phyloP scores from a whole-genome alignment of 1,140 invertebrate genomes.

The Melanaphis sacchari region DNA sequence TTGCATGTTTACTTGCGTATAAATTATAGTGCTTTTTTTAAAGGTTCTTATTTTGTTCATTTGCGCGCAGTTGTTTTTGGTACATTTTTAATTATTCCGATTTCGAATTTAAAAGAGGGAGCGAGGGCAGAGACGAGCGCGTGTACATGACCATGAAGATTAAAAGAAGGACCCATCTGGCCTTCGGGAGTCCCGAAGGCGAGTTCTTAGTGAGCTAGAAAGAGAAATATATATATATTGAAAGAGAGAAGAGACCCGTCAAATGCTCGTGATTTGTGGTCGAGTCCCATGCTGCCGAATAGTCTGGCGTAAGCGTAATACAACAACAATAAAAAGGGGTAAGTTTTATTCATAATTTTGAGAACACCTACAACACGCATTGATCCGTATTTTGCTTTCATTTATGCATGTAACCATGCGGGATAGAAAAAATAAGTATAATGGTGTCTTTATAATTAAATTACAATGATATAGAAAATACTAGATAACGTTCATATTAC shows the following conservation, averaged over 20 bases:
- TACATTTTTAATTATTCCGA: constrained; percentile 49
- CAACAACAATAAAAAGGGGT: constrained; percentile 51
- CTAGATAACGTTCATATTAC: not conserved
- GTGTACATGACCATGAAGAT: constrained; percentile 40
- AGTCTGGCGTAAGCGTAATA: not conserved
- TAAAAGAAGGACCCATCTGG: constrained; percentile 57
- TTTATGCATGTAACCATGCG: not conserved
- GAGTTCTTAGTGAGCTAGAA: constrained; percentile 28
- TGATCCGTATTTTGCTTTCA: not conserved
- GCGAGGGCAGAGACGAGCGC: not conserved
- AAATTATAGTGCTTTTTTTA: not conserved
- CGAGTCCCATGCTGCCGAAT: constrained; percentile 31
- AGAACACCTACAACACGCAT: not conserved
- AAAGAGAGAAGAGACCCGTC: not conserved
- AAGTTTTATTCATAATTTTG: constrained; percentile 26
- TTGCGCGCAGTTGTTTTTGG: constrained; percentile 37
- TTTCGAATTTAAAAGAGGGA: not conserved
- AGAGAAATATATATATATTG: not conserved
- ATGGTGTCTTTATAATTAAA: not conserved
- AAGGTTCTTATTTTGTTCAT: not conserved
- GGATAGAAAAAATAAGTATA: not conserved
- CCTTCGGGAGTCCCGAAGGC: constrained; percentile 20
- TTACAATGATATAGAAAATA: not conserved
- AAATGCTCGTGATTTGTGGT: constrained; percentile 54
- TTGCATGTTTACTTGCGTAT: not conserved